phyloP scores from a whole-genome alignment of 2,888 invertebrate genomes.

The Nysson spinosus region DNA sequence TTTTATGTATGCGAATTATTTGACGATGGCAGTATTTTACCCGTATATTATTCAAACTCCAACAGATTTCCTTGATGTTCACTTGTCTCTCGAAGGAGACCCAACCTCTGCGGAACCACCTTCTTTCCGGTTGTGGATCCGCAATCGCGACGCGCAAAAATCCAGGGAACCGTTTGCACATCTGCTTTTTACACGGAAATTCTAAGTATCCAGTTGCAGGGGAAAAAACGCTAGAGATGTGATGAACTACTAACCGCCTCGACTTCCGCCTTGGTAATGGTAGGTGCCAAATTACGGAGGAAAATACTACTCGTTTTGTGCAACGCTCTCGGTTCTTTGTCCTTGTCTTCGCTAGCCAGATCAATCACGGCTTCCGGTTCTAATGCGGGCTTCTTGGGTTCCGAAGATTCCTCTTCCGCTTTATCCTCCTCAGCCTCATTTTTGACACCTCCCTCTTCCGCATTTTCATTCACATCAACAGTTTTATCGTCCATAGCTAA shows the following conservation, averaged over 20 bases:
- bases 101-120: slow-evolving; percentile 99
- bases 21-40: too few relatives aligned
- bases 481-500: slow-evolving; percentile 58
- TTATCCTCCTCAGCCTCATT: slow-evolving; percentile 70
- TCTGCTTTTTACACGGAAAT: slow-evolving; percentile 79
- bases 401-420: slow-evolving; percentile 77
- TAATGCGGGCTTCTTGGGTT: slow-evolving; percentile 70
- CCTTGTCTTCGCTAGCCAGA: slow-evolving; percentile 76
- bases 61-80: slow-evolving; percentile 99
- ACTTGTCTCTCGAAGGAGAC: slow-evolving; percentile 97
- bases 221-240: too few relatives aligned
- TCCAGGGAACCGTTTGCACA: slow-evolving; percentile 94
- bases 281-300: slow-evolving; percentile 95
- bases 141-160: slow-evolving; percentile 97
- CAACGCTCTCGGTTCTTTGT: slow-evolving; percentile 83
- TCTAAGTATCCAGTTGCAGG: too few relatives aligned
- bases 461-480: slow-evolving; percentile 70
- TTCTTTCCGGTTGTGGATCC: slow-evolving; percentile 96
- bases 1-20: too few relatives aligned
- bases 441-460: slow-evolving; percentile 69
- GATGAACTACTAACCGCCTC: slow-evolving; percentile 88
- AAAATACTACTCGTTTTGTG: slow-evolving; percentile 99
- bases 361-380: slow-evolving; percentile 76
- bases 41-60: slow-evolving; percentile 97
- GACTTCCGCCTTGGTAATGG: slow-evolving; percentile 97